Percentiles rank a stretch among this genome's conserved stretches.
Evolutionary conservation across 2,888 invertebrate species (phyloP).

Genomic region (Baccha elongata): DNA sequence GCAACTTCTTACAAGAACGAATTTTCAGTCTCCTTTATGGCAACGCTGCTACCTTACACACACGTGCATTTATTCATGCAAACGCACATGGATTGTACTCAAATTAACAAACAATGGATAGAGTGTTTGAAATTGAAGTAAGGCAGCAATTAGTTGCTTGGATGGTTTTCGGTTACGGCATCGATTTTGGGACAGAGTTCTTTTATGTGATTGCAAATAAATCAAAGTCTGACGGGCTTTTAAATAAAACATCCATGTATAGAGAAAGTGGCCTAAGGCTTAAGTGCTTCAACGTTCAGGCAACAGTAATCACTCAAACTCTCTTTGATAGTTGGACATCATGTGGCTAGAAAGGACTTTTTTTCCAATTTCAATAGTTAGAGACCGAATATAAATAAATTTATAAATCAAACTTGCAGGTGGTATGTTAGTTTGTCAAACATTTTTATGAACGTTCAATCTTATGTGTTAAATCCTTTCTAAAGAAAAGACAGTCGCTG

Average conservation of each 20-base stretch:
- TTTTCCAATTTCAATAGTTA: too few relatives aligned
- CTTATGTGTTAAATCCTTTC: not conserved
- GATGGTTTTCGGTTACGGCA: conserved; percentile 32
- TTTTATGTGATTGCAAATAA: conserved; percentile 20
- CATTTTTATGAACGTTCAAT: not conserved
- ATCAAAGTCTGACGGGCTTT: conserved; percentile 28
- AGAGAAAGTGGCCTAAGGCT: too few relatives aligned
- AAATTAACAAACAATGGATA: conserved; percentile 28
- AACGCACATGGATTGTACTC: too few relatives aligned
- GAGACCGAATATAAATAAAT: too few relatives aligned
- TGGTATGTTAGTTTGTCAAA: too few relatives aligned
- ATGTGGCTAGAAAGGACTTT: too few relatives aligned
- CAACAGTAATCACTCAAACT: conserved; percentile 7
- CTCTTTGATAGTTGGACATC: not conserved
- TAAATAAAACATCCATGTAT: conserved; percentile 18
- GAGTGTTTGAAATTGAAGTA: conserved; percentile 27
- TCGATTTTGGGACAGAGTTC: conserved; percentile 12
- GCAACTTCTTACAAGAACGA: too few relatives aligned
- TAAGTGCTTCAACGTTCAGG: not conserved
- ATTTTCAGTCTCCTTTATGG: too few relatives aligned
- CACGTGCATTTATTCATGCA: not conserved
- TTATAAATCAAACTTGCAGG: too few relatives aligned
- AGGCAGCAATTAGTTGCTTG: conserved; percentile 48
- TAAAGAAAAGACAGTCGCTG: too few relatives aligned
- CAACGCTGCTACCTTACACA: not conserved